Evolutionary conservation across 2,888 invertebrate genomes (phyloP).

Genomic region (Cryptosula pallasiana): DNA sequence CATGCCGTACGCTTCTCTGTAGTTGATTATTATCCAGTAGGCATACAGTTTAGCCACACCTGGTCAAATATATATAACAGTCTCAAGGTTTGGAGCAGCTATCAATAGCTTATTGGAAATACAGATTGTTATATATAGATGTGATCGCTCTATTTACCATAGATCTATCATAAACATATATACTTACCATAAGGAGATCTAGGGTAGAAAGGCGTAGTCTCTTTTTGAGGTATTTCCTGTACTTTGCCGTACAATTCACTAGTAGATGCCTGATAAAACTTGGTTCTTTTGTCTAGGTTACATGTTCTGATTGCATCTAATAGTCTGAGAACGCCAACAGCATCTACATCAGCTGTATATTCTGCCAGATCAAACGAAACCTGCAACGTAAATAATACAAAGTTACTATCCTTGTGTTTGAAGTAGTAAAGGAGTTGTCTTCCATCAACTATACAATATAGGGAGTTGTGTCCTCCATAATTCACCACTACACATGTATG

Average conservation of each 20-base stretch:
- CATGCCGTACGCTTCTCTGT: slow-evolving; percentile 53
- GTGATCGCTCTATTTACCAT: no score
- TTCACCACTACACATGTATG: no score
- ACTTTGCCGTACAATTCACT: slow-evolving; percentile 54
- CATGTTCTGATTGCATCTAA: slow-evolving; percentile 53
- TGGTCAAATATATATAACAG: slow-evolving; percentile 29
- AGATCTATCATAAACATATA: no score
- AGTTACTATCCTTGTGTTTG: no score
- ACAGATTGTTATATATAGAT: no score
- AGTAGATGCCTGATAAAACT: slow-evolving; percentile 54
- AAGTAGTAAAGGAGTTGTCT: no score
- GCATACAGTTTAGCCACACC: slow-evolving; percentile 54
- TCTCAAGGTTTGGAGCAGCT: no score
- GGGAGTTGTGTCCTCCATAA: no score
- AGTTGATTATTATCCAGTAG: slow-evolving; percentile 54
- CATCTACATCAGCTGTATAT: slow-evolving; percentile 84
- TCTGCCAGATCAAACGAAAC: slow-evolving; percentile 95
- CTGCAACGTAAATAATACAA: no score
- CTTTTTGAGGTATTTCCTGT: slow-evolving; percentile 53
- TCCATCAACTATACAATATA: no score
- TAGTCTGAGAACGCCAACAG: slow-evolving; percentile 49
- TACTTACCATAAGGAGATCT: slow-evolving; percentile 52
- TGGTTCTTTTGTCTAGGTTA: slow-evolving; percentile 38
- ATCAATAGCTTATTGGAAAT: no score
- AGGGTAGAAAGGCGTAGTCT: slow-evolving; percentile 54